Base-by-base conservation (phyloP, 2,888 invertebrate genomes). In the Leptinotarsa haldemani region DNA sequence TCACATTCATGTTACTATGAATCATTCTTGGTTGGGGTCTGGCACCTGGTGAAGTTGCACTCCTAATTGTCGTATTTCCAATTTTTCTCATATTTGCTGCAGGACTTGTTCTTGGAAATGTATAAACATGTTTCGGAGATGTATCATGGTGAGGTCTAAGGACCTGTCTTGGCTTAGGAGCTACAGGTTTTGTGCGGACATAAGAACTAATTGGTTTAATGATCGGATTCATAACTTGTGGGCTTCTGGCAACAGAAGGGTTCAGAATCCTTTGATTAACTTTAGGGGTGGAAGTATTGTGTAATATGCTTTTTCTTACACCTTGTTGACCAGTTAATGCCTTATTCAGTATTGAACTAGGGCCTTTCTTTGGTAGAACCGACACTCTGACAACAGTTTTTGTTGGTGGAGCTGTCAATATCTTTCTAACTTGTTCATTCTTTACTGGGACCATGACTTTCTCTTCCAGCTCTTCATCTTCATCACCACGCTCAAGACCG, bases 311-410 rank as follows among this genome's bases (percentile, higher is more conserved):
- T 79, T 69, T 86, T 82, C 76, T 87, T 83, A 72, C 86, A 78
- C 84, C 85, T 63, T 84, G 84, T 0, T 85, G 82, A 80, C 80
- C 87, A 77, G 77, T 82, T 50, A 82, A 80, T 47, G 80, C 87
- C 83, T 74, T 88, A 84, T 73, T 89, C 76, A 72, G 85, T 84
- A 81, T 88, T 81, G 68, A 88, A 83, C 73, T 87, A 84, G n/a
- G 87, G 83, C 25, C 86, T 84, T 47, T 85, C 84, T 48, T 78
- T 16, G 77, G 64, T 15, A 71, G 70, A 47, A 75, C 75, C 9
- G 77, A 71, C 52, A 76, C 70, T 68, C 66, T 74, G 22, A 74
- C 69, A 13, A 71, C 71, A 4, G 71, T 72, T 20, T 67, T 74
- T 53, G 65, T 56, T 3, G 74, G 70, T 2, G 76, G 64, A 22